Percentiles rank a stretch among this genome's conserved stretches.
phyloP scores from a whole-genome alignment of 2,888 invertebrate species.

The Caenorhabditis sinica region DNA sequence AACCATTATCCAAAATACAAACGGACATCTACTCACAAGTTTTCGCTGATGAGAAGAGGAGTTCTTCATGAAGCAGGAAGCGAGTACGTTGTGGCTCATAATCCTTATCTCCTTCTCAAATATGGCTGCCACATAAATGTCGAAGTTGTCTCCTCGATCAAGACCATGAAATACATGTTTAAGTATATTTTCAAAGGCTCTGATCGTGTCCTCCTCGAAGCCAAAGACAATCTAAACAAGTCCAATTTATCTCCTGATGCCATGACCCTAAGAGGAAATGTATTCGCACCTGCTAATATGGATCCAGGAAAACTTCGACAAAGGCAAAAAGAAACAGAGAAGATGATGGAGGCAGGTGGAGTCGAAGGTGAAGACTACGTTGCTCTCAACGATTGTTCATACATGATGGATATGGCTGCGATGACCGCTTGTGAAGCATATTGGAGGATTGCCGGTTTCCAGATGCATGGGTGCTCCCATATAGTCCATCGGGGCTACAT shows the following conservation, averaged over 20 bases:
- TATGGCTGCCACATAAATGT: slow-evolving; percentile 36
- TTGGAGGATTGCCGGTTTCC: slow-evolving; percentile 25
- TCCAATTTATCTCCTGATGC: neutral
- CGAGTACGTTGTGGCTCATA: slow-evolving; percentile 34
- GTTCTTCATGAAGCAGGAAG: neutral
- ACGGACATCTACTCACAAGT: neutral
- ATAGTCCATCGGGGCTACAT: slow-evolving; percentile 27
- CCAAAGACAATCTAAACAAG: neutral
- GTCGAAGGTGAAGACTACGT: neutral
- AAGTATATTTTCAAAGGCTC: slow-evolving; percentile 51
- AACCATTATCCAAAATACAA: slow-evolving; percentile 8
- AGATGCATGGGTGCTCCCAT: slow-evolving; percentile 45
- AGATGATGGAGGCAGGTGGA: slow-evolving; percentile 23
- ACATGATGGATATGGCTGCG: slow-evolving; percentile 41
- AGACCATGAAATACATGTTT: slow-evolving; percentile 45
- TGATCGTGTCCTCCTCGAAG: slow-evolving; percentile 42
- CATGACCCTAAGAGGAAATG: slow-evolving; percentile 9
- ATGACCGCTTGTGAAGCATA: slow-evolving; percentile 51
- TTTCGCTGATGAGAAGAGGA: neutral
- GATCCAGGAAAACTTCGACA: neutral
- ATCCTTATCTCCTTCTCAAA: slow-evolving; percentile 6
- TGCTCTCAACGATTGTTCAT: slow-evolving; percentile 34
- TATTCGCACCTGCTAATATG: neutral
- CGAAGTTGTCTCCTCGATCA: slow-evolving; percentile 26
- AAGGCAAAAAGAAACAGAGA: slow-evolving; percentile 5